Conservation (phyloP, 1,140 invertebrate species). For the Musca domestica region DNA sequence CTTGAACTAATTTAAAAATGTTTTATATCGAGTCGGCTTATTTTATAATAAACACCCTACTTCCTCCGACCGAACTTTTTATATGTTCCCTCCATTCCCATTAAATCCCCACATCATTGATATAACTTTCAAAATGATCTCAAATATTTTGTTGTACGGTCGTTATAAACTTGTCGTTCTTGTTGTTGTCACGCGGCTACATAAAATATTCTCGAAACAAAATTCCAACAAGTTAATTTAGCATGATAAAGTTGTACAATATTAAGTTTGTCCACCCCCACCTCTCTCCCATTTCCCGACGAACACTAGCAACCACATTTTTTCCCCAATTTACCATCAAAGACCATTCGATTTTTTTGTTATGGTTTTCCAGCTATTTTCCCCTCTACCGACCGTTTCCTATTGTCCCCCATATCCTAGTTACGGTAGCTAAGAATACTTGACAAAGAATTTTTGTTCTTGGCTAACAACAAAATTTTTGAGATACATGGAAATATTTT, state of each 20-base stretch:
- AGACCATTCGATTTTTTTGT: conserved; percentile 8
- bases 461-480: no score
- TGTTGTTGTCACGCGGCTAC: background rate
- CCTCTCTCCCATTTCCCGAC: background rate
- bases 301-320: background rate
- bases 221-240: conserved; percentile 29
- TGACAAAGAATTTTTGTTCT: no score
- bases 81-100: no score
- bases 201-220: background rate
- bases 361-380: background rate
- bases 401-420: conserved; percentile 21
- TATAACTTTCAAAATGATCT: conserved; percentile 10
- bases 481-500: no score
- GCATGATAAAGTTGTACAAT: conserved; percentile 27
- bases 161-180: background rate
- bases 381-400: background rate
- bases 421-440: conserved; percentile 1
- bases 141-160: background rate
- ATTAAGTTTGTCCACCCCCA: conserved; percentile 24
- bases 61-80: no score
- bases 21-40: no score
- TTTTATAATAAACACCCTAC: no score
- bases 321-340: conserved; percentile 8
- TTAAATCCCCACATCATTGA: no score
- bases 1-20: no score